phyloP scores from a whole-genome alignment of 2,113 vertebrate genomes.

The Halichoerus grypus region DNA sequence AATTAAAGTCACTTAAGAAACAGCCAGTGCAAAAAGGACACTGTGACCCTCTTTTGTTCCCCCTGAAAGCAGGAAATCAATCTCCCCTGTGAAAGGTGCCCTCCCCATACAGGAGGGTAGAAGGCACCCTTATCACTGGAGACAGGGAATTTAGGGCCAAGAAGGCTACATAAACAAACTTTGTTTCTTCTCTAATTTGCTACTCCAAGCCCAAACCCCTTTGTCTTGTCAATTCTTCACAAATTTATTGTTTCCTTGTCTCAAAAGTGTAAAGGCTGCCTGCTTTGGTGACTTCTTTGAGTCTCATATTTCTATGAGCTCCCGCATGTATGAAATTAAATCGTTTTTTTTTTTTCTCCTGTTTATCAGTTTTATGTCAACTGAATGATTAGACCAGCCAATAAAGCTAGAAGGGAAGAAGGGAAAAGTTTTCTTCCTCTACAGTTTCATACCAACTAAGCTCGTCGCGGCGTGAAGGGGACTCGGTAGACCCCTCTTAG shows the following conservation, averaged over 20 bases:
- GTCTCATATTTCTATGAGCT: not conserved
- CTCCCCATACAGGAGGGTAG: not conserved
- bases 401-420: not conserved
- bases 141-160: not conserved
- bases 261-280: not conserved
- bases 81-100: not conserved
- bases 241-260: not conserved
- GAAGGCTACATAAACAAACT: not conserved
- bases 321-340: not conserved
- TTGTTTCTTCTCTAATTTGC: not conserved
- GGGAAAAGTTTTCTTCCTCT: not conserved
- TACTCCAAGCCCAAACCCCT: not conserved
- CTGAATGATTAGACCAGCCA: not conserved
- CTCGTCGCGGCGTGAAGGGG: not conserved
- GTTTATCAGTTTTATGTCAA: not conserved
- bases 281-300: not conserved
- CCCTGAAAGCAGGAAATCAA: not conserved
- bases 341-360: not conserved
- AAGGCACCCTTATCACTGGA: not conserved
- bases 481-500: not conserved
- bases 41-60: not conserved
- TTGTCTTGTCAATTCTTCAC: not conserved
- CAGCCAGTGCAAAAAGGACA: not conserved
- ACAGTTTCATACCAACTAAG: constrained; percentile 5
- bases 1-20: not conserved